Evolutionary conservation across 2,888 invertebrate species (phyloP).

Genomic region (Idaea biselata): DNA sequence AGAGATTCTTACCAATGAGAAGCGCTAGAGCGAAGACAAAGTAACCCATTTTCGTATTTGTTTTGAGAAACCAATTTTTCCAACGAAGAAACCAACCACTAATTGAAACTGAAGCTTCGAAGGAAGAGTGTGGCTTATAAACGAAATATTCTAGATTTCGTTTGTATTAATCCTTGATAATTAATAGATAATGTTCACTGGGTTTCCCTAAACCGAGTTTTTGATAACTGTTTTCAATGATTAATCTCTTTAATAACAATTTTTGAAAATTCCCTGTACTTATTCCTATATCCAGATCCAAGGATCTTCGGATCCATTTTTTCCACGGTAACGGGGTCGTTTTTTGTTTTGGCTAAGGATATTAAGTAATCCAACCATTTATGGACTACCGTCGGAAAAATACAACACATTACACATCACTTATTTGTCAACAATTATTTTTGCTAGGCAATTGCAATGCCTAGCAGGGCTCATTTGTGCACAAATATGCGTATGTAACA

Average conservation of each 20-base stretch:
- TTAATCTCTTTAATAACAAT: neutral
- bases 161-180: neutral
- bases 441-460: too few relatives aligned
- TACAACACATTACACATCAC: too few relatives aligned
- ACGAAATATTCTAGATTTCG: neutral
- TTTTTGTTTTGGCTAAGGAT: too few relatives aligned
- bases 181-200: neutral
- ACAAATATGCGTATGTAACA: too few relatives aligned
- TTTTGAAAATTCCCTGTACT: too few relatives aligned
- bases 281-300: too few relatives aligned
- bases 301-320: too few relatives aligned
- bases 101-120: neutral
- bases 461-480: too few relatives aligned
- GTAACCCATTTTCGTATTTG: neutral
- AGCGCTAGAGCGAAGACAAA: neutral
- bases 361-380: too few relatives aligned
- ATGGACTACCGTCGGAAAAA: too few relatives aligned
- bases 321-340: too few relatives aligned
- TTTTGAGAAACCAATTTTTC: neutral
- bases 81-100: neutral
- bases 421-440: too few relatives aligned
- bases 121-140: neutral
- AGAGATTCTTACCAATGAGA: neutral
- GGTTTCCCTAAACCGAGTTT: neutral
- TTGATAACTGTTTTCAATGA: neutral